A percentile compares a stretch with the other conserved stretches of the same genome.
Conservation (phyloP, 2,797 vertebrate species). For the Brachyalestes nurse region DNA sequence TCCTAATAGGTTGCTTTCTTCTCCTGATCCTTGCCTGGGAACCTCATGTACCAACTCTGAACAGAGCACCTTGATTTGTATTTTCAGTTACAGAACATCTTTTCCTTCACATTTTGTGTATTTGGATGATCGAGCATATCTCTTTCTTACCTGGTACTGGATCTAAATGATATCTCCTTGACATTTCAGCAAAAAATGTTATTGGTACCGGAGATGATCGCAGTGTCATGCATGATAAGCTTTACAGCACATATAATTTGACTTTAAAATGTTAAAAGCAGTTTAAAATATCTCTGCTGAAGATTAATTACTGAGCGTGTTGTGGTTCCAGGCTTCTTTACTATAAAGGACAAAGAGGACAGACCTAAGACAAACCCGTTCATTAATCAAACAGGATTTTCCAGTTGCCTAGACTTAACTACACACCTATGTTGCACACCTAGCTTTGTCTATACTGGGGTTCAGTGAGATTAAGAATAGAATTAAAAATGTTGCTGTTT, state of each 20-base stretch:
- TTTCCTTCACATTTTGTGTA: neutral
- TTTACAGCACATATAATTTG: constrained; percentile 15
- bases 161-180: neutral
- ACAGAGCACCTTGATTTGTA: constrained; percentile 5
- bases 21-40: neutral
- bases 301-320: constrained; percentile 4
- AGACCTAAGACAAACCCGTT: neutral
- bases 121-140: neutral
- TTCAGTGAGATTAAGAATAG: too few relatives aligned
- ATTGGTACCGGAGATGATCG: neutral
- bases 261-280: constrained; percentile 17
- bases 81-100: constrained; percentile 10
- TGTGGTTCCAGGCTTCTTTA: neutral
- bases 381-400: neutral
- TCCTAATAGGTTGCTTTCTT: constrained; percentile 12
- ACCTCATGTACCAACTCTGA: constrained; percentile 20
- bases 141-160: neutral
- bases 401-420: neutral
- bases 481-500: too few relatives aligned
- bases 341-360: neutral
- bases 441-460: too few relatives aligned
- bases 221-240: neutral
- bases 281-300: constrained; percentile 31
- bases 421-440: neutral
- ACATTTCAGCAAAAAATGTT: neutral